Evolutionary conservation across 2,113 vertebrate species (phyloP).

Genomic region (Sander vitreus): DNA sequence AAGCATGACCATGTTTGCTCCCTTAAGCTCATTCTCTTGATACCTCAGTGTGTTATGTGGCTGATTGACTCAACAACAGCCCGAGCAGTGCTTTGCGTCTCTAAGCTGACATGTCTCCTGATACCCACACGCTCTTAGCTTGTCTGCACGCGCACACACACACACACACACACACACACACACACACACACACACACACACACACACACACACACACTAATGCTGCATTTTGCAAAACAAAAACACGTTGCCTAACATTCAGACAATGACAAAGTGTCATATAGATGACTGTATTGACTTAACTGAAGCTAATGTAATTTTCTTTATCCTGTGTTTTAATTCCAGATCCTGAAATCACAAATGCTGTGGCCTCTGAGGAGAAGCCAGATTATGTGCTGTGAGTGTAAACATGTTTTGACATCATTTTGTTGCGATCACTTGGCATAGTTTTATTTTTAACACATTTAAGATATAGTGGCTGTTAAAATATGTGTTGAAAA

Average conservation of each 20-base stretch:
- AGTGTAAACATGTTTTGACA: slow-evolving; percentile 57
- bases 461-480: neutral
- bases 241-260: slow-evolving; percentile 39
- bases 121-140: slow-evolving; percentile 51
- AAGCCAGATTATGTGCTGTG: slow-evolving; percentile 80
- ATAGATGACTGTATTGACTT: neutral
- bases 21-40: slow-evolving; percentile 62
- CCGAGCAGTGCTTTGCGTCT: slow-evolving; percentile 50
- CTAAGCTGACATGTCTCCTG: slow-evolving; percentile 68
- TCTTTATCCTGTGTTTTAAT: slow-evolving; percentile 22
- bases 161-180: neutral
- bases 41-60: slow-evolving; percentile 65
- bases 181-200: slow-evolving; percentile 4
- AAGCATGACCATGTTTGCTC: slow-evolving; percentile 57
- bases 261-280: slow-evolving; percentile 19
- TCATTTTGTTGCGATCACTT: neutral
- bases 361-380: slow-evolving; percentile 67
- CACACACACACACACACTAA: slow-evolving; percentile 9
- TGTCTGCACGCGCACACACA: slow-evolving; percentile 13
- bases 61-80: slow-evolving; percentile 77
- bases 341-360: slow-evolving; percentile 72
- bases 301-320: slow-evolving; percentile 6
- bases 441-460: neutral
- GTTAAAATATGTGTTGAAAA: neutral
- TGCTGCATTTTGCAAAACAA: slow-evolving; percentile 54